Evolutionary conservation across 2,797 vertebrate species (phyloP).

Genomic region (Balearica regulorum): DNA sequence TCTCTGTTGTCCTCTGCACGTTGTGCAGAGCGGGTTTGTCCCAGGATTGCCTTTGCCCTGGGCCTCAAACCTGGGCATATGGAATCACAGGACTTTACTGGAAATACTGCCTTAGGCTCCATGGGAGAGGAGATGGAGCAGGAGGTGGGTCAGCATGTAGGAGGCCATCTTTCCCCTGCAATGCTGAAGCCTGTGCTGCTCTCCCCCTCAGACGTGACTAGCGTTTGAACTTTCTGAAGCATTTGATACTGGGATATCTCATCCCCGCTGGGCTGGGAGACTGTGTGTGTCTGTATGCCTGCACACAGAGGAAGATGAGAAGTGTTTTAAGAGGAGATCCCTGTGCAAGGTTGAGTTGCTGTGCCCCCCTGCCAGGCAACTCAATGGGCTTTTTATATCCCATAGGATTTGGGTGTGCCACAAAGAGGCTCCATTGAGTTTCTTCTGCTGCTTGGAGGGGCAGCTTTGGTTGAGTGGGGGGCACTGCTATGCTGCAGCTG

Average conservation of each 20-base stretch:
- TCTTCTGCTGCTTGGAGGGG: background rate
- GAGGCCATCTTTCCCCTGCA: rapidly evolving
- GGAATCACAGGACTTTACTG: background rate
- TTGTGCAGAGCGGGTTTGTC: background rate
- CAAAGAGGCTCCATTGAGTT: background rate
- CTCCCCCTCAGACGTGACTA: rapidly evolving
- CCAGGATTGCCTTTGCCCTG: background rate
- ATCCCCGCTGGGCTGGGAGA: background rate
- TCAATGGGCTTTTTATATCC: slow-evolving; percentile 71
- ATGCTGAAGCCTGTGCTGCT: background rate
- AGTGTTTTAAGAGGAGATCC: slow-evolving; percentile 15
- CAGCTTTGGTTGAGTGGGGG: background rate
- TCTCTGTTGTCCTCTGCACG: background rate
- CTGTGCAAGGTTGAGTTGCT: background rate
- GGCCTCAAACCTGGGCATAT: background rate
- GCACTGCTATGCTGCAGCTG: background rate
- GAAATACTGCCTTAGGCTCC: background rate
- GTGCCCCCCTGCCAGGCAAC: slow-evolving; percentile 42
- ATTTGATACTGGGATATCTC: background rate
- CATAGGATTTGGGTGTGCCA: background rate
- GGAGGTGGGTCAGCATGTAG: background rate
- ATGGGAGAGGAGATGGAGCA: background rate
- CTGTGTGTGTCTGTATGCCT: background rate
- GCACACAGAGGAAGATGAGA: rapidly evolving
- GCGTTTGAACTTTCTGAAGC: slow-evolving; percentile 1